These are phyloP conservation scores for Semnornis frantzii DNA, from an alignment of 2,113 vertebrate genomes.

Conservation along the genomic window DNA sequence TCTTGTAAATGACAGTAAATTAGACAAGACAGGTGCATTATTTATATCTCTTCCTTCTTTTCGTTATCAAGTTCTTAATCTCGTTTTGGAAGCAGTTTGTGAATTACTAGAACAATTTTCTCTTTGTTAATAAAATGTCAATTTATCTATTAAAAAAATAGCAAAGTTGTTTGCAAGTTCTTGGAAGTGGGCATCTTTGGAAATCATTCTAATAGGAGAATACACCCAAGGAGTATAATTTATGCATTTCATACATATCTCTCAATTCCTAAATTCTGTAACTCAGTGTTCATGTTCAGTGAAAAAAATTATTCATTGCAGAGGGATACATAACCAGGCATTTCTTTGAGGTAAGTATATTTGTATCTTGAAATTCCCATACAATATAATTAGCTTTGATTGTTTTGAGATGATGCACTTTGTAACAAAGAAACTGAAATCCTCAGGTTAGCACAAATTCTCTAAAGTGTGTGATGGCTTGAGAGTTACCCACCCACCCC, in stretches of 20 bases:
- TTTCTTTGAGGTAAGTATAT: neutral
- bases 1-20: neutral
- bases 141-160: neutral
- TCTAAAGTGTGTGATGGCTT: neutral
- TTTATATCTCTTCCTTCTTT: neutral
- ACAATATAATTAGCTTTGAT: neutral
- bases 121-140: constrained; percentile 13
- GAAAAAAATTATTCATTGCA: constrained; percentile 1
- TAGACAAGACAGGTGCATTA: neutral
- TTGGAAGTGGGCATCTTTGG: neutral
- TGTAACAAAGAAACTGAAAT: neutral
- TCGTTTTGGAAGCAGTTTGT: neutral
- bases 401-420: neutral
- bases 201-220: neutral
- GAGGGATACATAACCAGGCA: neutral
- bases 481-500: no score
- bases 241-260: neutral
- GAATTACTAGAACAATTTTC: neutral
- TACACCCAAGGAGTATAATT: neutral
- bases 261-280: neutral
- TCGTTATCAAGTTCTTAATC: neutral
- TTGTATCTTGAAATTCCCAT: neutral
- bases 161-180: neutral
- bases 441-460: neutral
- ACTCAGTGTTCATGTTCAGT: constrained; percentile 2